A percentile compares a stretch with the other conserved stretches of the same genome.
Conservation (phyloP, 1,140 invertebrate species). For the Heliconius melpomene region DNA sequence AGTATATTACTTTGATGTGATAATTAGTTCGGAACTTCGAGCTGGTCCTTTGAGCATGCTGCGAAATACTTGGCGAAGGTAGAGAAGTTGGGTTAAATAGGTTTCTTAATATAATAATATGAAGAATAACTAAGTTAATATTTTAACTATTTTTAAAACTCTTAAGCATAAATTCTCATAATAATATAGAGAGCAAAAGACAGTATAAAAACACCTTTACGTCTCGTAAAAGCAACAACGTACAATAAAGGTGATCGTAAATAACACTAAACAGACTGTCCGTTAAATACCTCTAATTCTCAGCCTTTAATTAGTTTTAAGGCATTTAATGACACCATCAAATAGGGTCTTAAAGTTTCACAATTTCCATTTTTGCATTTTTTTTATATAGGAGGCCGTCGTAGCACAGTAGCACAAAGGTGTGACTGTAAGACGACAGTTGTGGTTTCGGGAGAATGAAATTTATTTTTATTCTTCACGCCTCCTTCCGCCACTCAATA, state of each 20-base stretch:
- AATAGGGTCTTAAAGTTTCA: neutral
- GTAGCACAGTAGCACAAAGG: too few relatives aligned
- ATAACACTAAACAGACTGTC: neutral
- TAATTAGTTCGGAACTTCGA: neutral
- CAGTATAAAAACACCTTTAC: neutral
- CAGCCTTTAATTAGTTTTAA: slow-evolving; percentile 19
- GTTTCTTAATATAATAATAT: neutral
- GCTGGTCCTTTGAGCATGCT: neutral
- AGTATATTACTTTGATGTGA: slow-evolving; percentile 14
- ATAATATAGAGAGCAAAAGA: neutral
- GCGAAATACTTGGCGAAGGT: neutral
- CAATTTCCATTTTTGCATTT: slow-evolving; percentile 18
- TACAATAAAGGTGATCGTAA: neutral
- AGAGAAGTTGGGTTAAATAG: neutral
- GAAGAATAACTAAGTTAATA: neutral
- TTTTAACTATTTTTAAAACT: neutral
- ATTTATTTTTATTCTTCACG: too few relatives aligned
- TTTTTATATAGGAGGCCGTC: neutral
- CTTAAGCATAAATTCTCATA: neutral
- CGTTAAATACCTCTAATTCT: neutral
- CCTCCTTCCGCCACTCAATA: too few relatives aligned
- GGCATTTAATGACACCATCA: slow-evolving; percentile 10
- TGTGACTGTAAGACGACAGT: too few relatives aligned
- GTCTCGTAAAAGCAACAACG: neutral
- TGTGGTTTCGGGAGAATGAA: too few relatives aligned